Conservation (phyloP, 2,113 vertebrate species). For the Neodontobutis hainanensis region DNA sequence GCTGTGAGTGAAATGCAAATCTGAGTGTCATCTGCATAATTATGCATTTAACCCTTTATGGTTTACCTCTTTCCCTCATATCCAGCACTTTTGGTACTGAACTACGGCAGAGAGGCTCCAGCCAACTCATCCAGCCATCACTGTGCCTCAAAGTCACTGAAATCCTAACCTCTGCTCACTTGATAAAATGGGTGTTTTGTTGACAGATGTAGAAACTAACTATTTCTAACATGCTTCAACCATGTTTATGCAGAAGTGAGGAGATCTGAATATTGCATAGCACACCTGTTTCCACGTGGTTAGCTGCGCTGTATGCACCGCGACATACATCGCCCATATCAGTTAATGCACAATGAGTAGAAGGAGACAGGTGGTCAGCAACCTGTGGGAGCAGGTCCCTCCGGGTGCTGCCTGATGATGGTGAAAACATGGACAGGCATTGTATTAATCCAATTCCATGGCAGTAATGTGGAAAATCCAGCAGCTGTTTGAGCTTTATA, state of each 20-base stretch:
- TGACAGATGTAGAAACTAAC: background rate
- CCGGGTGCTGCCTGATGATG: conserved; percentile 49
- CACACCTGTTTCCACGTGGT: conserved; percentile 15
- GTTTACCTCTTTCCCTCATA: too few relatives aligned
- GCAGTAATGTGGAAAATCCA: conserved; percentile 68
- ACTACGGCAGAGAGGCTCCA: too few relatives aligned
- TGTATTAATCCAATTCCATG: conserved; percentile 67
- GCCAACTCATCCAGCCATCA: too few relatives aligned
- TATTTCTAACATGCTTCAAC: background rate
- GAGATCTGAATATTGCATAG: background rate
- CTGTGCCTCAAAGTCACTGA: too few relatives aligned
- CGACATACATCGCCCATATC: conserved; percentile 7
- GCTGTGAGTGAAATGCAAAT: too few relatives aligned
- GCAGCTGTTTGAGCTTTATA: conserved; percentile 71
- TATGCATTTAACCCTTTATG: too few relatives aligned
- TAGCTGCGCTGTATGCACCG: conserved; percentile 16
- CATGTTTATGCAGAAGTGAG: background rate
- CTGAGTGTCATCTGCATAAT: too few relatives aligned
- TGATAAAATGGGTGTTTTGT: too few relatives aligned
- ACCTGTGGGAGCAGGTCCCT: conserved; percentile 55
- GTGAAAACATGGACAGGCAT: conserved; percentile 49
- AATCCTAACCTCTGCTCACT: too few relatives aligned
- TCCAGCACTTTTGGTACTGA: too few relatives aligned
- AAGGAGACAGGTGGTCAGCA: conserved; percentile 54
- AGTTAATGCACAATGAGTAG: conserved; percentile 40